Conservation (phyloP, 2,113 vertebrate species). For the Hippolais icterina region DNA sequence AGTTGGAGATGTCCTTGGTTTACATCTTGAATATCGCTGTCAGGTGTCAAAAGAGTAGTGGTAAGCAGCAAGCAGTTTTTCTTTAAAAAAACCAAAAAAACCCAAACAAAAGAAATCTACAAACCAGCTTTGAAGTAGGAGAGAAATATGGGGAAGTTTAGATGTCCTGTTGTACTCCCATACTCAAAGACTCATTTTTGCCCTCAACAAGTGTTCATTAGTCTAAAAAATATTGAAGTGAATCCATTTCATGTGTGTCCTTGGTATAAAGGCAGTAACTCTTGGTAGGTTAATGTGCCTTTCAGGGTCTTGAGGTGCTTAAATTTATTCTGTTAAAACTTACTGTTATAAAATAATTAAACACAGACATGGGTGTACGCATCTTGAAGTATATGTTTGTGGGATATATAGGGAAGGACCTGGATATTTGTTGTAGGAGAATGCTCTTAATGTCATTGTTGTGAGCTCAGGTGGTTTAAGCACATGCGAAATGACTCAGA, state of each 20-base stretch:
- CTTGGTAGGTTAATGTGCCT: not conserved
- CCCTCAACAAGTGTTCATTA: not conserved
- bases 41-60: not conserved
- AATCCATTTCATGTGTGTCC: not conserved
- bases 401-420: not conserved
- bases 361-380: rapidly evolving
- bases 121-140: not conserved
- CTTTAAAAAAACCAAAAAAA: not conserved
- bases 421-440: not conserved
- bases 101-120: too few species aligned
- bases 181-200: not conserved
- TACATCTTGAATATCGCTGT: not conserved
- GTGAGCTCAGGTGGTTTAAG: not conserved
- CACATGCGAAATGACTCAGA: not conserved
- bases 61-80: not conserved
- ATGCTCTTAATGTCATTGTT: not conserved
- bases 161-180: not conserved
- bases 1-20: not conserved
- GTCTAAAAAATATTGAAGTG: not conserved
- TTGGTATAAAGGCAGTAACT: not conserved
- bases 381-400: not conserved
- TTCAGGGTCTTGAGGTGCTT: not conserved
- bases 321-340: not conserved
- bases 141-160: not conserved
- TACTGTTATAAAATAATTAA: not conserved